Evolutionary conservation across 2,113 vertebrate genomes (phyloP).

Genomic region (Crocuta crocuta): DNA sequence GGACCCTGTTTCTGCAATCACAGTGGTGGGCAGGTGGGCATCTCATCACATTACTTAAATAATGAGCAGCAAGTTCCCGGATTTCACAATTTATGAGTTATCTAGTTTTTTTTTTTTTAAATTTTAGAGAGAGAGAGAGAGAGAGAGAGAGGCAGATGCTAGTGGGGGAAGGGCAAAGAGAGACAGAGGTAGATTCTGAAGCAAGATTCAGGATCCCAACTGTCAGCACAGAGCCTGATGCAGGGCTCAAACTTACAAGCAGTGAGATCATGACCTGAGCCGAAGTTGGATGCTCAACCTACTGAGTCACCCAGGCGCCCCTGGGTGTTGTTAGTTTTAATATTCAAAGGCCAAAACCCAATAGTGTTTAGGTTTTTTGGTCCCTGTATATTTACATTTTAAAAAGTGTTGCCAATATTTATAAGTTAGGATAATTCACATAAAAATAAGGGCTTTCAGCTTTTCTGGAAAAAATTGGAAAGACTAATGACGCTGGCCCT

Average conservation of each 20-base stretch:
- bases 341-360: background rate
- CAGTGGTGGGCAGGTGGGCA: background rate
- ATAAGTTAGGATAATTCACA: background rate
- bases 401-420: background rate
- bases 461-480: background rate
- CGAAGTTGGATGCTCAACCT: no score
- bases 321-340: background rate
- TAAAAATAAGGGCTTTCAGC: background rate
- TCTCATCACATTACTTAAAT: background rate
- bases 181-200: no score
- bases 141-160: no score
- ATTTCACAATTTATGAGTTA: background rate
- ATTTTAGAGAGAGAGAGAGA: no score
- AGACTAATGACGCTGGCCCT: background rate
- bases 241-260: no score
- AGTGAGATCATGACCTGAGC: no score
- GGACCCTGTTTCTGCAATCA: background rate
- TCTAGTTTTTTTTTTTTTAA: background rate
- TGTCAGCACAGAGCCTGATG: no score
- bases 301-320: no score
- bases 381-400: background rate
- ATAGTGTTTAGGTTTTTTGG: background rate
- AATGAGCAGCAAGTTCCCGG: background rate
- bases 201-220: no score
- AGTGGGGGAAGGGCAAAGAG: no score